Evolutionary conservation across 2,888 invertebrate genomes (phyloP).

Genomic region (Cryptocephalus moraei): DNA sequence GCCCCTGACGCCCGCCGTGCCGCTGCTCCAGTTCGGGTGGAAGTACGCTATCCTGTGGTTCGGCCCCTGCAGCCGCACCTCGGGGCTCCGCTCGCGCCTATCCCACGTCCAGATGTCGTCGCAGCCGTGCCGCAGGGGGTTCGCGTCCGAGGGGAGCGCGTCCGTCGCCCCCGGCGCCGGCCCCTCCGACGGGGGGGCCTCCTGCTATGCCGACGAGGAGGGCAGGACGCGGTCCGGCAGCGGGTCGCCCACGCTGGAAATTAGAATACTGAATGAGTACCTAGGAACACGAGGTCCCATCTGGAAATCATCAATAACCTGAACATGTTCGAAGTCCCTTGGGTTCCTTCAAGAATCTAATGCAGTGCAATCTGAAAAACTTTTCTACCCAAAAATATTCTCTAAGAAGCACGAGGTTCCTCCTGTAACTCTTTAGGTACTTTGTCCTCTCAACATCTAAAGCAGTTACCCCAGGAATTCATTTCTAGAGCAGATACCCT

Average conservation of each 20-base stretch:
- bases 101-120: constrained; percentile 63
- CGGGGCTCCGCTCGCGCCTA: constrained; percentile 43
- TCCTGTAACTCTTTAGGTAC: too few species aligned
- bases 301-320: background rate
- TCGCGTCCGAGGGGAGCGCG: constrained; percentile 9
- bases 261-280: background rate
- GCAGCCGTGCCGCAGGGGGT: constrained; percentile 30
- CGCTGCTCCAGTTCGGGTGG: constrained; percentile 68
- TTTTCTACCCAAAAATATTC: too few species aligned
- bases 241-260: constrained; percentile 11
- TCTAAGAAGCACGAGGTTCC: too few species aligned
- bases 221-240: constrained; percentile 8
- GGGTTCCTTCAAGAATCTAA: background rate
- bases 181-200: constrained; percentile 5
- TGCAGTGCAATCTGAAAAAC: too few species aligned
- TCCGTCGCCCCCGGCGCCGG: constrained; percentile 8
- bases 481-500: too few species aligned
- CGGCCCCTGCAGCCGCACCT: constrained; percentile 48
- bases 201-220: constrained; percentile 13
- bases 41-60: constrained; percentile 53
- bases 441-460: too few species aligned
- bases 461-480: too few species aligned
- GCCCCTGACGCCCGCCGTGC: constrained; percentile 61
- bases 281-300: too few species aligned
- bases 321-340: background rate